Conservation (phyloP, 1,140 invertebrate genomes). For the Steinernema khuongi region DNA sequence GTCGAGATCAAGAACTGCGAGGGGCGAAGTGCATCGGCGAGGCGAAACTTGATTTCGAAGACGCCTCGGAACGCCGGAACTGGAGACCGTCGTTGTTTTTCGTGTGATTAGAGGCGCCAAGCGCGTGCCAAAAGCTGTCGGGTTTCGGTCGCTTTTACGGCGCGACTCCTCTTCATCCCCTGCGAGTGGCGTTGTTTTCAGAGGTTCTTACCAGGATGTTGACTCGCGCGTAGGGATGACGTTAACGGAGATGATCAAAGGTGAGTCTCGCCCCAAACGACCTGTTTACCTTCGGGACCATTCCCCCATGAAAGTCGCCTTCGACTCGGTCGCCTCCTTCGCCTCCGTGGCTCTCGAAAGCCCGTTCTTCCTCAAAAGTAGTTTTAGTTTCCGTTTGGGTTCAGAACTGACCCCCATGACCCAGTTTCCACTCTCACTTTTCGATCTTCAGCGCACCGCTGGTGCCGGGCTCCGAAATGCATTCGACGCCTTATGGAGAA, state of each 20-base stretch:
- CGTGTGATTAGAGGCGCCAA: background rate
- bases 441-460: background rate
- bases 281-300: background rate
- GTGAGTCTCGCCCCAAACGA: background rate
- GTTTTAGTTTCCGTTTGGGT: background rate
- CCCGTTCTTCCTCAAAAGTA: no score
- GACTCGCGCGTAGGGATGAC: background rate
- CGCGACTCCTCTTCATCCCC: background rate
- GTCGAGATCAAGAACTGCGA: no score
- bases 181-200: background rate
- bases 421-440: slow-evolving; percentile 5
- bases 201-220: background rate
- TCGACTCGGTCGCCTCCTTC: background rate
- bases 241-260: slow-evolving; percentile 9
- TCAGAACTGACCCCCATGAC: background rate
- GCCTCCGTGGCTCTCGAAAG: no score
- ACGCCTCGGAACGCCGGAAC: background rate
- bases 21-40: background rate
- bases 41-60: background rate
- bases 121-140: background rate
- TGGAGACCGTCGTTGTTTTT: background rate
- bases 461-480: background rate
- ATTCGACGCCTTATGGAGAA: background rate
- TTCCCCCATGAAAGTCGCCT: background rate
- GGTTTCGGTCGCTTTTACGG: background rate